These are phyloP conservation scores for Lethrus apterus DNA, from an alignment of 1,140 invertebrate genomes.

Conservation along the genomic window DNA sequence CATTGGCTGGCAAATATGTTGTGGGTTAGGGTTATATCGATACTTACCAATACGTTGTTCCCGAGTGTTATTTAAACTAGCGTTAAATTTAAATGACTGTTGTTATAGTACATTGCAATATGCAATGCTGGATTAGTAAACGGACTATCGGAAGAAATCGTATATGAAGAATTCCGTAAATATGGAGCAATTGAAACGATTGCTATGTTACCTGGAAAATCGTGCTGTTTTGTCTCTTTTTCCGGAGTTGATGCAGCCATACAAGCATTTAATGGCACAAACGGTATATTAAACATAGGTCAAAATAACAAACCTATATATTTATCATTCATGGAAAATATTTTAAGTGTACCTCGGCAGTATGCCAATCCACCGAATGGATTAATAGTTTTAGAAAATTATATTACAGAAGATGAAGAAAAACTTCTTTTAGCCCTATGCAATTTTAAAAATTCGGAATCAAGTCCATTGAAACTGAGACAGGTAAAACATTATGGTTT, in stretches of 20 bases:
- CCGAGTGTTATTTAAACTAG: too few relatives aligned
- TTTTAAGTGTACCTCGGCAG: slow-evolving; percentile 38
- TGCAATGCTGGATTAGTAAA: slow-evolving; percentile 71
- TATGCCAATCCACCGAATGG: slow-evolving; percentile 53
- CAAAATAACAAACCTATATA: slow-evolving; percentile 53
- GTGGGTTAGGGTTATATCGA: too few relatives aligned
- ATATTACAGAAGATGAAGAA: slow-evolving; percentile 69
- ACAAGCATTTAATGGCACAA: slow-evolving; percentile 45
- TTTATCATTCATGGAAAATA: slow-evolving; percentile 52
- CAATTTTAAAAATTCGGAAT: slow-evolving; percentile 44
- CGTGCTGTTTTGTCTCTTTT: slow-evolving; percentile 67
- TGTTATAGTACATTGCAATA: slow-evolving; percentile 45
- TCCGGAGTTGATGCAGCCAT: slow-evolving; percentile 42
- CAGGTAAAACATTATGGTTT: slow-evolving; percentile 90
- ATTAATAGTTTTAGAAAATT: slow-evolving; percentile 63
- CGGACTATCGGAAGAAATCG: slow-evolving; percentile 54
- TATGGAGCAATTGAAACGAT: slow-evolving; percentile 50
- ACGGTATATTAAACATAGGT: slow-evolving; percentile 48
- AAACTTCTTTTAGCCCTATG: slow-evolving; percentile 53
- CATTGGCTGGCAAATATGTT: too few relatives aligned
- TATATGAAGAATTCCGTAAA: slow-evolving; percentile 47
- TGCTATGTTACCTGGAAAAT: slow-evolving; percentile 62
- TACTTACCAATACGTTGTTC: too few relatives aligned
- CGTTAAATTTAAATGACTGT: too few relatives aligned
- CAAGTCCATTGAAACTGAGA: slow-evolving; percentile 66